A percentile compares a stretch with the other conserved stretches of the same genome.
Conservation (phyloP, 1,140 invertebrate species). For the Triops cancriformis region DNA sequence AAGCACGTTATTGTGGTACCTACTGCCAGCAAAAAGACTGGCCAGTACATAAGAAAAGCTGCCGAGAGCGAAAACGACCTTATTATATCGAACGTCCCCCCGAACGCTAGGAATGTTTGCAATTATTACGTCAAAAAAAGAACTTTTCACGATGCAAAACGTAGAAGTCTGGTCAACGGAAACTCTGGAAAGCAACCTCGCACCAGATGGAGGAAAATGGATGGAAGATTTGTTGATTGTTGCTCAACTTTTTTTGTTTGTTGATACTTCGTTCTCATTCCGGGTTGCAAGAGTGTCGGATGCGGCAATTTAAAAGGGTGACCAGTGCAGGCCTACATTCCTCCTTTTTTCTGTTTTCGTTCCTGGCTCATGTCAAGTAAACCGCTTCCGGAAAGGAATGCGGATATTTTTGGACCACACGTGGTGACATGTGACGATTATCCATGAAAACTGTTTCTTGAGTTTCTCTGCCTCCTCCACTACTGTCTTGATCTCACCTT, state of each 20-base stretch:
- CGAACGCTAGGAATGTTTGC: conserved; percentile 33
- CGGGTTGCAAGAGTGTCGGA: background rate
- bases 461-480: background rate
- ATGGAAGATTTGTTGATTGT: background rate
- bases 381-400: background rate
- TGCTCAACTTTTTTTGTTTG: background rate
- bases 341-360: background rate
- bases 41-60: conserved; percentile 44
- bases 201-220: background rate
- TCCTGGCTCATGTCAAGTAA: background rate
- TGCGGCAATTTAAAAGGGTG: background rate
- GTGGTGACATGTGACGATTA: background rate
- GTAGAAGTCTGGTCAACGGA: background rate
- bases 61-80: conserved; percentile 39
- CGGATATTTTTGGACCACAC: background rate
- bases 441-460: background rate
- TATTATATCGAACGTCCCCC: conserved; percentile 35
- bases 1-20: conserved; percentile 46
- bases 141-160: background rate
- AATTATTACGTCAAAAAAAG: background rate
- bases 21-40: conserved; percentile 47
- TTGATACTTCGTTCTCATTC: background rate
- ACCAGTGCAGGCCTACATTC: conserved; percentile 6
- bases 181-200: background rate
- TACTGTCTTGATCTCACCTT: conserved; percentile 13